Evolutionary conservation across 2,888 invertebrate genomes (phyloP).

Genomic region (Campoplex capitator): DNA sequence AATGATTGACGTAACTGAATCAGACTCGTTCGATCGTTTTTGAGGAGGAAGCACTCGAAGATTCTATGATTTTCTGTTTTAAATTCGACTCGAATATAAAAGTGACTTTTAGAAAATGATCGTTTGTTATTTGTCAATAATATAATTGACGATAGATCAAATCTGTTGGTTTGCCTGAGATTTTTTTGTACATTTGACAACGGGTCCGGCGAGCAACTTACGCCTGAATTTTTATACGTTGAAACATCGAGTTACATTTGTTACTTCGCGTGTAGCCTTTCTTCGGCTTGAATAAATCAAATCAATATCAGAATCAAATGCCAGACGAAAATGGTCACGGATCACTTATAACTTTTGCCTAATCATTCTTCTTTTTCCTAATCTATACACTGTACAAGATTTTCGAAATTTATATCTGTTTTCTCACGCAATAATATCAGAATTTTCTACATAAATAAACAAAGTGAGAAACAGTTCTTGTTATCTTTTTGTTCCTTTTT

Average conservation of each 20-base stretch:
- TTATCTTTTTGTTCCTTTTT: background rate
- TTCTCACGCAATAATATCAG: background rate
- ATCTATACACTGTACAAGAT: conserved; percentile 44
- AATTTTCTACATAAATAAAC: conserved; percentile 24
- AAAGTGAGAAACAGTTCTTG: background rate
- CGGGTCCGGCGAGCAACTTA: conserved; percentile 61
- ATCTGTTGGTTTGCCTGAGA: background rate
- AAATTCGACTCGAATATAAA: conserved; percentile 43
- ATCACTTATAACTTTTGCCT: conserved; percentile 48
- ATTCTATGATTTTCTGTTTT: conserved; percentile 1
- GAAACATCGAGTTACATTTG: conserved; percentile 27
- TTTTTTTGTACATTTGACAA: conserved; percentile 41
- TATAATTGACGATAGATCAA: too few relatives aligned
- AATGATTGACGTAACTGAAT: background rate
- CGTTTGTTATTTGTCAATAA: too few relatives aligned
- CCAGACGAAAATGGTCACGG: conserved; percentile 32
- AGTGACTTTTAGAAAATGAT: conserved; percentile 12
- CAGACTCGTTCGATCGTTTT: background rate
- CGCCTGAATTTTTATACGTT: conserved; percentile 12
- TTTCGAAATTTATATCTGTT: conserved; percentile 10
- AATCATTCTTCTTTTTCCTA: background rate
- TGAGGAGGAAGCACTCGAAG: conserved; percentile 27
- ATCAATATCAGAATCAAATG: background rate
- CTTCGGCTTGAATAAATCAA: background rate
- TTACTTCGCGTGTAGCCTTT: background rate